Base-by-base conservation (phyloP, 2,113 vertebrate species). In the Stomatorhinus ivindoensis region DNA sequence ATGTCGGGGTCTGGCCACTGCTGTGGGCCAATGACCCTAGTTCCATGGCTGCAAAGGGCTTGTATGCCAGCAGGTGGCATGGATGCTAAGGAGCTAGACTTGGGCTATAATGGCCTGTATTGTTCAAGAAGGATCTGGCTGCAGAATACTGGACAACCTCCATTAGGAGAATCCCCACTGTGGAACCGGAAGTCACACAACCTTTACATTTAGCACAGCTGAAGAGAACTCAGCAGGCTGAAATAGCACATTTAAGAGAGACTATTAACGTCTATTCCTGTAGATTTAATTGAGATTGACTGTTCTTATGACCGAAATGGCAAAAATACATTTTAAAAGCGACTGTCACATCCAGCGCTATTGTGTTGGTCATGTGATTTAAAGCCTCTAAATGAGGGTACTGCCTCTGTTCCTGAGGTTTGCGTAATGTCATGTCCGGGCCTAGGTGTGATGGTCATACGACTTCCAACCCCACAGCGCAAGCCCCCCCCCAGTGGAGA, bases 1-100 rank as follows among this genome's bases (percentile, higher is more conserved):
- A 91, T 83, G 92, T 88, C 89, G 13, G 24, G 35, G 15, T 35
- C 47, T 27, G 61, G 48, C 24, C 7, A 46, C 92, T 93, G 92
- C 93, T 93, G 92, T 35, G 89, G 39, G 47, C 50, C 82, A 51
- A 3, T 10, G 69, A n/a, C 8, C 9, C 6, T 19, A n/a, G 17
- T 13, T 11, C 21, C 44, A 13, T 53, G 85, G 24, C 35, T 46
- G 17, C 46, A 42, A 84, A 84, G 39, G 44, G 7, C 9, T 53
- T 35, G 84, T 51, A 51, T 53, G 27, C 7, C 58, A 21, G 17
- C 35, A 39, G 35, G 48, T 47, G 82, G 82, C 15, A 19, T 42
- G 15, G 1, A 42, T 19, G 69, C 13, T 76, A 76, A 42, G 35
- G 69, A 39, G 1, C 69, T 76, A 39, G 13, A 76, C 17, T 31